Percentiles rank a stretch among this genome's conserved stretches.
Conservation (phyloP, 1,140 invertebrate genomes). For the Lycorma delicatula region DNA sequence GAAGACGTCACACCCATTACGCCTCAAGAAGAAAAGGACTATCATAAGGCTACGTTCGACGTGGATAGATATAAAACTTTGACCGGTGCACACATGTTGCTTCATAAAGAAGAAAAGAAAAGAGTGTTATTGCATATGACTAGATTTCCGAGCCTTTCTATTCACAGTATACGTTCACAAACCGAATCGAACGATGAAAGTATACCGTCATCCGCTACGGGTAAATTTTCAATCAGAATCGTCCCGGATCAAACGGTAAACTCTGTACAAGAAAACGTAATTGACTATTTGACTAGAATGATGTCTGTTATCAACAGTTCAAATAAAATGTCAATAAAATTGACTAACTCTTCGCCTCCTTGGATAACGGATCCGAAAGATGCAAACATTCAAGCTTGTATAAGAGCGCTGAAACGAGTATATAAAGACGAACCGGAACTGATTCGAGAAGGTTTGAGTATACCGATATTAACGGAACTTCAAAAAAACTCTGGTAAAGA, state of each 20-base stretch:
- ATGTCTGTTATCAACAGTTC: background rate
- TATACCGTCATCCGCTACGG: conserved; percentile 51
- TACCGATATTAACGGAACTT: background rate
- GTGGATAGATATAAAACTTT: conserved; percentile 40
- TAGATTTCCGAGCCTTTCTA: conserved; percentile 47
- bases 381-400: background rate
- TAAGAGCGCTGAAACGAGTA: background rate
- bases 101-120: conserved; percentile 35
- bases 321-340: background rate
- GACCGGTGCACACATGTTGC: background rate
- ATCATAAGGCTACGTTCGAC: conserved; percentile 50
- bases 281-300: background rate
- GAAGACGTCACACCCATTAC: conserved; percentile 42
- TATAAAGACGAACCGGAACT: conserved; percentile 4
- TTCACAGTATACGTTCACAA: conserved; percentile 57
- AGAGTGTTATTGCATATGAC: conserved; percentile 45
- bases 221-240: conserved; percentile 54
- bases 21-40: conserved; percentile 44
- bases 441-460: background rate
- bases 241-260: conserved; percentile 43
- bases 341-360: background rate
- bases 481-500: background rate
- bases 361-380: background rate
- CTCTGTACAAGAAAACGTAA: background rate
- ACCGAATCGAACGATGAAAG: conserved; percentile 51